phyloP scores from a whole-genome alignment of 2,113 vertebrate species.

The Hippocampus mohnikei region DNA sequence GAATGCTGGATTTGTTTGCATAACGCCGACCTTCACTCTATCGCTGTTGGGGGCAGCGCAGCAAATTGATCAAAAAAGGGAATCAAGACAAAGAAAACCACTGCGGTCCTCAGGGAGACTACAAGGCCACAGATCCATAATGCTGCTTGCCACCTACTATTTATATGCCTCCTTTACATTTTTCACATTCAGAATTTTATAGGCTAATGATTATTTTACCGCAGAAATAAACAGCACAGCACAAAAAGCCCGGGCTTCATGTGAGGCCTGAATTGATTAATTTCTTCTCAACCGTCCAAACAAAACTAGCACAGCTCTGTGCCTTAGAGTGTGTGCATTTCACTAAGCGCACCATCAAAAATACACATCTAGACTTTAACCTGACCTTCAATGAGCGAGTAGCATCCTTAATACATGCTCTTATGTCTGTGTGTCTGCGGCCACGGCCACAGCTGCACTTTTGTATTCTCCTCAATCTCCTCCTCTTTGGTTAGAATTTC shows the following conservation, averaged over 20 bases:
- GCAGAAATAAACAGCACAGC: conserved; percentile 68
- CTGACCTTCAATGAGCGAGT: conserved; percentile 21
- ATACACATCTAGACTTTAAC: conserved; percentile 29
- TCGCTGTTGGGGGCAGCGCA: conserved; percentile 8
- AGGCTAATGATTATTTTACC: conserved; percentile 71
- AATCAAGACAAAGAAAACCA: conserved; percentile 48
- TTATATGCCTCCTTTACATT: conserved; percentile 70
- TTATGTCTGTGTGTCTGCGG: not conserved
- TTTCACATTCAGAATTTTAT: conserved; percentile 70
- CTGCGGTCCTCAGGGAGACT: conserved; percentile 45
- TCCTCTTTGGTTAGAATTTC: conserved; percentile 7
- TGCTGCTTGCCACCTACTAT: conserved; percentile 54
- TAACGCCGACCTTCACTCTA: conserved; percentile 30
- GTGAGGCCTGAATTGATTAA: conserved; percentile 69
- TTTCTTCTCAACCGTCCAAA: conserved; percentile 37
- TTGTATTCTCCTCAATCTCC: conserved; percentile 26
- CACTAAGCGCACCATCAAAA: conserved; percentile 15
- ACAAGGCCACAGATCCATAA: conserved; percentile 60
- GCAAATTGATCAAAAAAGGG: conserved; percentile 30
- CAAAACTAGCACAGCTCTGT: conserved; percentile 40
- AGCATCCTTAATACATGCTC: conserved; percentile 25
- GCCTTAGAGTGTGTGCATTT: conserved; percentile 13
- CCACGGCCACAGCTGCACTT: conserved; percentile 42
- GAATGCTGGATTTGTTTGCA: not conserved
- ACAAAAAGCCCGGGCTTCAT: conserved; percentile 53